Evolutionary conservation across 2,888 invertebrate species (phyloP).

Genomic region (Steromphala cineraria): DNA sequence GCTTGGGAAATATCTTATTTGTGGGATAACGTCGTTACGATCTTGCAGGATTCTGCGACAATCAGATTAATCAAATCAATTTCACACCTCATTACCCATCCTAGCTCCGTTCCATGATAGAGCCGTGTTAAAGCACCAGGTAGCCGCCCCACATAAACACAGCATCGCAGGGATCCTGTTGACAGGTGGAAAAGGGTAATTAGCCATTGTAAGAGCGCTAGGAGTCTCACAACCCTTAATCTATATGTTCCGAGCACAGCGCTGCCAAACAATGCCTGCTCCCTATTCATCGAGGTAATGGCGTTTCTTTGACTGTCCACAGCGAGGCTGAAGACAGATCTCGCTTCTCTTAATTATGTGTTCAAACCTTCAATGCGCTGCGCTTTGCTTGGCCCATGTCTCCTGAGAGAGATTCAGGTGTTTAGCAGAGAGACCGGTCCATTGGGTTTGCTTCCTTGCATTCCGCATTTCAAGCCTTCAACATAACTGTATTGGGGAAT

Average conservation of each 20-base stretch:
- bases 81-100: background rate
- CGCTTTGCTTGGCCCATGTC: background rate
- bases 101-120: background rate
- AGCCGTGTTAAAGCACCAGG: background rate
- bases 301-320: background rate
- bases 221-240: background rate
- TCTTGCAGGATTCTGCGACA: background rate
- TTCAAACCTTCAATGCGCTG: background rate
- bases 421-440: background rate
- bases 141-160: background rate
- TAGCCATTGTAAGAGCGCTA: background rate
- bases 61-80: background rate
- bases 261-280: background rate
- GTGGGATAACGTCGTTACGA: background rate
- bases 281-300: slow-evolving; percentile 4
- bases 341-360: background rate
- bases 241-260: background rate
- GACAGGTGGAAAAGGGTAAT: slow-evolving; percentile 10
- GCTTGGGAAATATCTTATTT: too few relatives aligned
- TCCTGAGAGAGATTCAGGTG: slow-evolving; percentile 14
- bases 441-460: background rate
- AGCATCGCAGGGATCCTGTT: background rate
- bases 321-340: background rate
- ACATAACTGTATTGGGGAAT: background rate
- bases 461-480: background rate